Evolutionary conservation across 2,113 vertebrate genomes (phyloP).

Genomic region (Corythornis madagascariensis): DNA sequence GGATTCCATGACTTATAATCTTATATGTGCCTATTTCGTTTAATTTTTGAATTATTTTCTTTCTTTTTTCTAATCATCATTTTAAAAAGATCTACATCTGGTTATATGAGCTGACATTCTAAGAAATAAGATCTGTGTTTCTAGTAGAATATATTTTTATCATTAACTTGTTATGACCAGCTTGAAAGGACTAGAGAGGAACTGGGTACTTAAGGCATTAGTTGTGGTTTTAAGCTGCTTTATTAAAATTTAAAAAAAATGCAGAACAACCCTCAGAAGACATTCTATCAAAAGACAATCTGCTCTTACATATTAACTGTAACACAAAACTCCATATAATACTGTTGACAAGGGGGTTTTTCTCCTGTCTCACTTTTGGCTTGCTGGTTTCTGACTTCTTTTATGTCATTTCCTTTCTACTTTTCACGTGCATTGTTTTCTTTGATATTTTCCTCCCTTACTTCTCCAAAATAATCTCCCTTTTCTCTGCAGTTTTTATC

Average conservation of each 20-base stretch:
- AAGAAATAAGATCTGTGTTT: not conserved
- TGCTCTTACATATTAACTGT: constrained; percentile 3
- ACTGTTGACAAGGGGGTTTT: not conserved
- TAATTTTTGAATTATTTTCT: not conserved
- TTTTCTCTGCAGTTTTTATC: constrained; percentile 21
- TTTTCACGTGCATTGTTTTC: not conserved
- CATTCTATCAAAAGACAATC: not conserved
- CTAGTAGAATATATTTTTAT: constrained; percentile 26
- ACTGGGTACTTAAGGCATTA: not conserved
- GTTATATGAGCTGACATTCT: not conserved
- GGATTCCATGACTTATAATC: not conserved
- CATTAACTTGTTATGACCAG: not conserved
- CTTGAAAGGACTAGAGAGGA: constrained; percentile 30
- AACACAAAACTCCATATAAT: not conserved
- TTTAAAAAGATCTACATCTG: not conserved
- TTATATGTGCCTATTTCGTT: not conserved
- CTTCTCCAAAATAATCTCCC: not conserved
- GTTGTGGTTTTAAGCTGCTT: constrained; percentile 12
- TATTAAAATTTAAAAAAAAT: not conserved
- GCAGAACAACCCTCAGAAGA: not conserved
- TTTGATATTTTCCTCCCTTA: constrained; percentile 36
- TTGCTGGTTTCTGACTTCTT: constrained; percentile 14
- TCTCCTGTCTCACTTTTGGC: not conserved
- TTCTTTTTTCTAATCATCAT: not conserved
- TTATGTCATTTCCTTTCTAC: constrained; percentile 2